Evolutionary conservation across 2,113 vertebrate genomes (phyloP).

Genomic region (Halcyon malimbica): DNA sequence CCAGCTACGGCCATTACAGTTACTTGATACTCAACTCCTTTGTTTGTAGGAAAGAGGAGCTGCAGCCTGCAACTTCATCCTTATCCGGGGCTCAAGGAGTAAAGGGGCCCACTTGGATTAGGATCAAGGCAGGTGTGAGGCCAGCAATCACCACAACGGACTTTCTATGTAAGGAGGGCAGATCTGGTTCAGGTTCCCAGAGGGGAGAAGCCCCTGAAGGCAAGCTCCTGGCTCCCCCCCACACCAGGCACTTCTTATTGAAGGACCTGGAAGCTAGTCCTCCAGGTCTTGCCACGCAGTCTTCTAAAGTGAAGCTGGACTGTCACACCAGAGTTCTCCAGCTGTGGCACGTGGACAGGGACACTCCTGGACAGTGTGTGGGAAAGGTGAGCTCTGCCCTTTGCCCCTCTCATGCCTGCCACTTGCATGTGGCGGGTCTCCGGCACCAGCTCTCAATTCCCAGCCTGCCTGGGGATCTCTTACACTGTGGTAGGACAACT

Average conservation of each 20-base stretch:
- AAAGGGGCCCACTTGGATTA: background rate
- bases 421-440: fast-evolving
- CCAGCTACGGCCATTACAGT: background rate
- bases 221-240: background rate
- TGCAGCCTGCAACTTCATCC: background rate
- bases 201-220: background rate
- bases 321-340: background rate
- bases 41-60: background rate
- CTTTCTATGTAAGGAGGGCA: background rate
- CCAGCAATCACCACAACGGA: background rate
- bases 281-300: background rate
- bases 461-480: background rate
- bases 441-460: background rate
- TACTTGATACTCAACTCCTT: background rate
- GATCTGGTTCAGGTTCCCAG: background rate
- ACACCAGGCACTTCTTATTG: background rate
- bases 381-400: background rate
- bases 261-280: background rate
- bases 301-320: background rate
- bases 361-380: background rate
- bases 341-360: background rate
- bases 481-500: fast-evolving
- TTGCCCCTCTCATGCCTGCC: background rate
- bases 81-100: background rate
- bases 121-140: background rate